Percentiles rank a stretch among this genome's conserved stretches.
Evolutionary conservation across 2,113 vertebrate species (phyloP).

Genomic region (Camelus bactrianus): DNA sequence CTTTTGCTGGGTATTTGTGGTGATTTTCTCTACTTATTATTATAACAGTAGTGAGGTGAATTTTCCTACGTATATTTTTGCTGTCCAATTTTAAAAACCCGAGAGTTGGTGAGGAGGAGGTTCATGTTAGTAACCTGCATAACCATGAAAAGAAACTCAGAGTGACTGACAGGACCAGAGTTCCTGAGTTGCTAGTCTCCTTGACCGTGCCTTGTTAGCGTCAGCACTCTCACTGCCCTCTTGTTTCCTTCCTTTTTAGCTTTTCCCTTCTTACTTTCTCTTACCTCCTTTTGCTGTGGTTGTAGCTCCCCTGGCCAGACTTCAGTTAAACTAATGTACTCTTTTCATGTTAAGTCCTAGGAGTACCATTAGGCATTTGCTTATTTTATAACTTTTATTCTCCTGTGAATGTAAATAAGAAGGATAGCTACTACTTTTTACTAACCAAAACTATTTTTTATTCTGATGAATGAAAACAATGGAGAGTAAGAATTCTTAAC

Average conservation of each 20-base stretch:
- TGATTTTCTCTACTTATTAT: background rate
- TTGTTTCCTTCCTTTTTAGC: background rate
- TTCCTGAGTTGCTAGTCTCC: background rate
- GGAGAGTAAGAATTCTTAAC: background rate
- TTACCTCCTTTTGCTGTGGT: background rate
- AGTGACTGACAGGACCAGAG: background rate
- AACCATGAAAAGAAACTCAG: background rate
- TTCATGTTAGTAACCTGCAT: background rate
- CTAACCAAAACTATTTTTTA: slow-evolving; percentile 27
- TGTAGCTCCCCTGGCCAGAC: background rate
- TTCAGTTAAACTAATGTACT: background rate
- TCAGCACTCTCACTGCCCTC: background rate
- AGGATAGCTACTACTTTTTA: background rate
- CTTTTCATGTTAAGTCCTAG: slow-evolving; percentile 15
- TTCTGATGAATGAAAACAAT: background rate
- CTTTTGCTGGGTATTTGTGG: background rate
- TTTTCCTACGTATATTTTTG: background rate
- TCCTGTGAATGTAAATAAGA: background rate
- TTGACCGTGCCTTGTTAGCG: background rate
- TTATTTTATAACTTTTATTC: slow-evolving; percentile 28
- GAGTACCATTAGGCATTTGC: slow-evolving; percentile 3
- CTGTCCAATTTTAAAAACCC: background rate
- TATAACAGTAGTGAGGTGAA: background rate
- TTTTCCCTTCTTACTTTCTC: background rate
- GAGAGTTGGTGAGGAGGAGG: background rate